Base-by-base conservation (phyloP, 2,888 invertebrate genomes). In the Selenia dentaria region DNA sequence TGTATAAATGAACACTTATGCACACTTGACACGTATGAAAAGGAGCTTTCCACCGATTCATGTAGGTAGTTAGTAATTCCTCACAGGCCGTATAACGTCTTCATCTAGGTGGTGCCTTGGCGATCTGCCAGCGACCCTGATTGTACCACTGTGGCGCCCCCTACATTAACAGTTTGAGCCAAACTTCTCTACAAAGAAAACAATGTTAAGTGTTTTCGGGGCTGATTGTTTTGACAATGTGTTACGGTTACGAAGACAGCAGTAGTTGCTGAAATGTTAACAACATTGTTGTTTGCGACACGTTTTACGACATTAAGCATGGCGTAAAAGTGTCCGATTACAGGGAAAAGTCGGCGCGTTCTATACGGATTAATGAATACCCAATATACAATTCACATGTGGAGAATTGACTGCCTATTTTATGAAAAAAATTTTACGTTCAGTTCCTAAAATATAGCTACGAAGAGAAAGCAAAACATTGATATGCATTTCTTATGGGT, bases 71-170 rank as follows among this genome's bases (percentile, higher is more conserved):
- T 35, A 62, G 52, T 57, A 54, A 62, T 65, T 62, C 61, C 48
- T 54, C 48, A 43, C 51, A 42, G 46, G 41, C 32, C 47, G 52
- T 60, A 57, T 59, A 57, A 52, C 47, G 51, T 57, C 63, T 65
- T 41, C 51, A 67, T 62, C 62, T 62, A 55, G 51, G 51, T 54
- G 22, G 38, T 26, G 43, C 36, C 34, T 57, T 74, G 74, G 73
- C 73, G 32, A 6, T 1, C 2, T 41, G 70, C 73, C 74, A 75
- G 59, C 36, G 39, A 49, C 58, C 51, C 53, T 65, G 66, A 67
- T 64, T 70, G 56, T 54, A 57, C 52, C 57, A 58, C 59, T 39
- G 40, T 53, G 62, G 63, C 65, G 58, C 58, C 59, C 54, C 27
- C 59, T 64, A 57, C 62, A 67, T 69, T 70, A 65, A 64, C 61